These are phyloP conservation scores for Tokudaia muenninki DNA, from an alignment of 2,797 vertebrate genomes.

Conservation along the genomic window DNA sequence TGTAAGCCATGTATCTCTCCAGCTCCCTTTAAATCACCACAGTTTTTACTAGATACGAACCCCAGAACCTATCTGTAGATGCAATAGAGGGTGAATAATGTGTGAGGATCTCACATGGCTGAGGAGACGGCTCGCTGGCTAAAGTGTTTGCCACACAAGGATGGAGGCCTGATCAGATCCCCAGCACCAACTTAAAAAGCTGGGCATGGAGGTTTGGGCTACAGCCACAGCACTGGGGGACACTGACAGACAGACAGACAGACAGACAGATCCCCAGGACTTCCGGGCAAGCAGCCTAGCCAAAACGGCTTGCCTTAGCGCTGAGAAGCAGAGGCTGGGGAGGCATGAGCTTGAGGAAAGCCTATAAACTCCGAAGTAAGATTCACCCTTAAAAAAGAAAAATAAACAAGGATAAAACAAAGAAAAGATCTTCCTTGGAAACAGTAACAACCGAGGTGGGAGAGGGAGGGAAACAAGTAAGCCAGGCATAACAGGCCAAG, in stretches of 20 bases:
- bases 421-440: background rate
- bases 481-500: background rate
- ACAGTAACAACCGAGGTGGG: background rate
- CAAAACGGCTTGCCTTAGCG: background rate
- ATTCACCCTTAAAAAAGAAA: background rate
- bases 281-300: background rate
- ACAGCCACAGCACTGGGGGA: background rate
- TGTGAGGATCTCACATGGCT: background rate
- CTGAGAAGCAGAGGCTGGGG: background rate
- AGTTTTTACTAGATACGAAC: background rate
- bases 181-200: background rate
- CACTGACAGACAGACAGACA: background rate
- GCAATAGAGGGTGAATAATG: constrained; percentile 1
- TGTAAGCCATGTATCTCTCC: too few relatives aligned
- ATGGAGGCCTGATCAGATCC: background rate
- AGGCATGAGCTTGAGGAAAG: background rate
- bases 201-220: background rate
- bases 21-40: background rate
- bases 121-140: background rate
- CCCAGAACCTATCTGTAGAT: constrained; percentile 15
- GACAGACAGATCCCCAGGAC: background rate
- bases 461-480: background rate
- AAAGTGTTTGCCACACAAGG: background rate
- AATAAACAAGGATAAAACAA: background rate
- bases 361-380: background rate